A percentile compares a stretch with the other conserved stretches of the same genome.
Evolutionary conservation across 1,140 invertebrate species (phyloP).

Genomic region (Lepidotrigona ventralis): DNA sequence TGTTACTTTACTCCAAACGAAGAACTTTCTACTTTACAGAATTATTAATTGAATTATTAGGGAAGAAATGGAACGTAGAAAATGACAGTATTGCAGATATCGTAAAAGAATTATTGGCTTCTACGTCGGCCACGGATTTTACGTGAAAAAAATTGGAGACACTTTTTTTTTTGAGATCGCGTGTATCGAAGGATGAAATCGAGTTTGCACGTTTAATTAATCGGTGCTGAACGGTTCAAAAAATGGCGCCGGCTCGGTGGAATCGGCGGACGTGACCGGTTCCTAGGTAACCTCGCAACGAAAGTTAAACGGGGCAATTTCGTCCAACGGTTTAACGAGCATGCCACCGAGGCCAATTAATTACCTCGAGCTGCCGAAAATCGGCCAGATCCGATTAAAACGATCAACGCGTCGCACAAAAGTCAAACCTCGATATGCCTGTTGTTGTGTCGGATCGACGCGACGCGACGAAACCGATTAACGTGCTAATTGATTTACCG

Average conservation of each 20-base stretch:
- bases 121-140: too few species aligned
- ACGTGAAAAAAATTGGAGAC: not conserved
- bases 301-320: conserved; percentile 29
- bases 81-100: too few species aligned
- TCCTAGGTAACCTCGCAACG: not conserved
- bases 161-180: not conserved
- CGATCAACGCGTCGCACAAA: conserved; percentile 21
- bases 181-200: not conserved
- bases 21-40: too few species aligned
- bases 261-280: not conserved
- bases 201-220: conserved; percentile 6
- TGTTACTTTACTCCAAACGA: too few species aligned
- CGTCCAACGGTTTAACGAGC: conserved; percentile 7
- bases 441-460: conserved; percentile 20
- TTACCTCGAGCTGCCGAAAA: conserved; percentile 25
- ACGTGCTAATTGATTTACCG: conserved; percentile 38
- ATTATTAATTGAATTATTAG: too few species aligned
- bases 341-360: conserved; percentile 1
- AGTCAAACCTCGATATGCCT: conserved; percentile 15
- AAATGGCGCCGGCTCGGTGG: not conserved
- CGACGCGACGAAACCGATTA: conserved; percentile 21
- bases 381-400: conserved; percentile 30
- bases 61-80: too few species aligned
- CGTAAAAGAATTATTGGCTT: too few species aligned
- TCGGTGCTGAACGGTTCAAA: conserved; percentile 4